These are phyloP conservation scores for Gryon sp. DNA, from an alignment of 1,140 invertebrate species.

Conservation along the genomic window DNA sequence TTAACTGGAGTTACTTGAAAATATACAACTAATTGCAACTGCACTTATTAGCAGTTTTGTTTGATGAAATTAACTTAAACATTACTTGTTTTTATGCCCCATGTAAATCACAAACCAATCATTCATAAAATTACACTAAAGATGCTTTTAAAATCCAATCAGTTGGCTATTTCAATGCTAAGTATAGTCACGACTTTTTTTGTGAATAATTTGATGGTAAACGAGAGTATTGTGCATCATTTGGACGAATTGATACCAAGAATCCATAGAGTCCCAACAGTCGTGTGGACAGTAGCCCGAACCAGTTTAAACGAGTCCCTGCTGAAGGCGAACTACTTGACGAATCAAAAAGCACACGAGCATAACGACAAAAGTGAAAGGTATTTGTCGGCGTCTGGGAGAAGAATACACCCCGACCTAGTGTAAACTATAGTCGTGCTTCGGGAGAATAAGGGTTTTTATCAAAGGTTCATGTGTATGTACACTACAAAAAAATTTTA, in stretches of 20 bases:
- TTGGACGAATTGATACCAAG: slow-evolving; percentile 26
- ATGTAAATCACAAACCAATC: too few relatives aligned
- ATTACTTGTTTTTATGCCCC: too few relatives aligned
- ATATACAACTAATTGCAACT: too few relatives aligned
- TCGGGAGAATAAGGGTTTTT: slow-evolving; percentile 39
- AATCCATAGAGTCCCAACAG: slow-evolving; percentile 27
- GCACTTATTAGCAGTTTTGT: too few relatives aligned
- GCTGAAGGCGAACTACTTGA: slow-evolving; percentile 72
- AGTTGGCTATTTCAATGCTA: too few relatives aligned
- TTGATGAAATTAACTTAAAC: too few relatives aligned
- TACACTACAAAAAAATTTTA: too few relatives aligned
- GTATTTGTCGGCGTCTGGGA: slow-evolving; percentile 53
- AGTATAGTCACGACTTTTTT: too few relatives aligned
- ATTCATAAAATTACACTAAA: too few relatives aligned
- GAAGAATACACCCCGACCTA: slow-evolving; percentile 71
- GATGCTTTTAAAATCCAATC: too few relatives aligned
- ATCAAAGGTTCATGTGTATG: slow-evolving; percentile 18
- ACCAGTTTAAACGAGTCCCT: slow-evolving; percentile 71
- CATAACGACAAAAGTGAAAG: slow-evolving; percentile 75
- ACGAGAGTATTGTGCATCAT: slow-evolving; percentile 26
- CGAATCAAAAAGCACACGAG: slow-evolving; percentile 67
- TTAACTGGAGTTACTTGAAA: too few relatives aligned
- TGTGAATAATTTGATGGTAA: slow-evolving; percentile 56
- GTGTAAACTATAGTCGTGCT: slow-evolving; percentile 61
- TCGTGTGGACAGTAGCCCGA: slow-evolving; percentile 58